Evolutionary conservation across 2,888 invertebrate genomes (phyloP), one percentile per base, ranked within the genome.

Genomic region (Galerucella calmariensis): DNA sequence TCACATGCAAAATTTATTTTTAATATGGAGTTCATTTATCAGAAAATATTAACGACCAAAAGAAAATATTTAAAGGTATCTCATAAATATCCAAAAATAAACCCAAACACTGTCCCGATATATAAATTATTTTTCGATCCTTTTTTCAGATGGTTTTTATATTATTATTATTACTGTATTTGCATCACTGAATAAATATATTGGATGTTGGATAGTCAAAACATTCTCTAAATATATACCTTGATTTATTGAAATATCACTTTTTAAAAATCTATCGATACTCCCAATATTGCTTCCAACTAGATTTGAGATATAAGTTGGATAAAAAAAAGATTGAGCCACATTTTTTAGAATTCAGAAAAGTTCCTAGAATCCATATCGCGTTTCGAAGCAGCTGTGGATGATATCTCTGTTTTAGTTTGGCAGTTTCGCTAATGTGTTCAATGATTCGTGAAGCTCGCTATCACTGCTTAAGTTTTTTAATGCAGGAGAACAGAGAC

Each of bases 11-110:
- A 59, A 59, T 11, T 59, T 59, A 59, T 59, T 67, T 67, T 35
- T 56, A 35, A 53, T 24, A 59, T 16, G 14, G 3, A 46, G 9
- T 59, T 68, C 46, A 12, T 59, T 68, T 24, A 12, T 68, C 46
- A 4, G 46, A 46, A 68, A 24, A 44, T 46, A 24, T 58, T 44
- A 27, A 27, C 69, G 58, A 53, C 6, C 44, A 14, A 63, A 63
- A 63, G 27, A 61, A 27, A 61, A 63, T 41, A 63, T 63, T 41
- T 41, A 44, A 41, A 44, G 63, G 35, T 35, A 63, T 51, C n/a
- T 69, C 35, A 63, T 69, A 69, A 69, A 69, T 69, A 53, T 56
- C 58, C 59, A 59, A 68, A 68, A 68, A 68, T 68, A 68, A 48
- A 68, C 59, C 51, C 8, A 58, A 65, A 24, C 66, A 11, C 14